Base-by-base conservation (phyloP, 1,140 invertebrate genomes). In the Heliconius nattereri region DNA sequence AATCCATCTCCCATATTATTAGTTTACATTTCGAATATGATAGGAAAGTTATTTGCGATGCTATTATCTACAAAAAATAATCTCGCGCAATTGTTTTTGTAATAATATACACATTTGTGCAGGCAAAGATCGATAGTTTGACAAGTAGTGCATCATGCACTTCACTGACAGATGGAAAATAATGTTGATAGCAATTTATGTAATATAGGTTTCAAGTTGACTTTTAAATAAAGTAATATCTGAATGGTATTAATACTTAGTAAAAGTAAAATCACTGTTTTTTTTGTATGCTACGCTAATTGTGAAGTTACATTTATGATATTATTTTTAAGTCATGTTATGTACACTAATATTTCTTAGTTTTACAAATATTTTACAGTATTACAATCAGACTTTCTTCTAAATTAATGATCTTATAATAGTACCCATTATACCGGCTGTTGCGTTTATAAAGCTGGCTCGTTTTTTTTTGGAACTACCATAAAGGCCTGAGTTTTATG, bases 1-100 rank as follows among this genome's bases (percentile, higher is more conserved):
- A 91, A 84, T 90, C 92, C 91, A 90, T 87, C 85, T 87, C 91
- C 92, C 92, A 86, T 81, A 92, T 35, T 94, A 93, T 94, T 94
- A 94, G 92, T 94, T 83, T 32, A 86, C 84, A 89, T 91, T 81
- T 89, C 86, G 88, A 85, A 84, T 89, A 89, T 85, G 87, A 78
- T 90, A 83, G 87, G 90, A 94, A 92, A 92, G 88, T 94, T 93
- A 94, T 92, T 92, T 87, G 86, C 79, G 71, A 45, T 76, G 73
- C 78, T 80, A 80, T 76, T 80, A 80, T 73, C 71, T 80, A 80
- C 79, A 80, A 76, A 35, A 82, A 71, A 79, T 80, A 60, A 79
- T 81, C 73, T 81, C 78, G 81, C 77, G 66, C 75, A 83, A 66
- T 82, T 82, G 82, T 79, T 81, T 88, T 72, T 81, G 71, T 73